Conservation (phyloP, 2,888 invertebrate species). For the Drosophila paranaensis region DNA sequence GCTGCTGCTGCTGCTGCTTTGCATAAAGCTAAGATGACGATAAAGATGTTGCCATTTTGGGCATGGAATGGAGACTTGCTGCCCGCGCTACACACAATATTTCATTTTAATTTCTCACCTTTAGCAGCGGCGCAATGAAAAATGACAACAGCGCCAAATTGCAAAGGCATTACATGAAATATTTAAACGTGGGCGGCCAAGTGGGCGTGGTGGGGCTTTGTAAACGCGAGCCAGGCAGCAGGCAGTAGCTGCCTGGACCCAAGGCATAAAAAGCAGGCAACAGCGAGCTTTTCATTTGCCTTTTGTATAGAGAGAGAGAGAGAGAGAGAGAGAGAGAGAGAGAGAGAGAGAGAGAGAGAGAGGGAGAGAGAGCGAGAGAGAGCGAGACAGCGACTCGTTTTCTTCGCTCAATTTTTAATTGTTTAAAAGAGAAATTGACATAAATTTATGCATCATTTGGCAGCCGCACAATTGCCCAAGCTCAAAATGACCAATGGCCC, state of each 20-base stretch:
- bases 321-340: neutral
- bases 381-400: neutral
- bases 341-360: too few species aligned
- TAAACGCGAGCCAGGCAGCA: conserved; percentile 1
- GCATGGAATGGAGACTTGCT: neutral
- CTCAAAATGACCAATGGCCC: conserved; percentile 42
- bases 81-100: conserved; percentile 48
- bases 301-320: conserved; percentile 12
- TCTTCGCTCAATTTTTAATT: conserved; percentile 56
- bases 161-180: conserved; percentile 72
- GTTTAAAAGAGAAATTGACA: conserved; percentile 72
- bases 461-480: conserved; percentile 36
- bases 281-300: conserved; percentile 38
- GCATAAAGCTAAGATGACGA: conserved; percentile 38
- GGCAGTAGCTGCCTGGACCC: neutral
- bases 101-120: conserved; percentile 63
- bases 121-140: conserved; percentile 34
- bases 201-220: conserved; percentile 7
- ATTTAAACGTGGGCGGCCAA: conserved; percentile 44
- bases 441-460: conserved; percentile 69
- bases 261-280: neutral
- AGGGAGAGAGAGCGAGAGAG: neutral
- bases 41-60: conserved; percentile 44
- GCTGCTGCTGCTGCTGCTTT: conserved; percentile 11
- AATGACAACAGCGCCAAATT: conserved; percentile 70